Conservation (phyloP, 2,888 invertebrate genomes). For the Axea sp. region DNA sequence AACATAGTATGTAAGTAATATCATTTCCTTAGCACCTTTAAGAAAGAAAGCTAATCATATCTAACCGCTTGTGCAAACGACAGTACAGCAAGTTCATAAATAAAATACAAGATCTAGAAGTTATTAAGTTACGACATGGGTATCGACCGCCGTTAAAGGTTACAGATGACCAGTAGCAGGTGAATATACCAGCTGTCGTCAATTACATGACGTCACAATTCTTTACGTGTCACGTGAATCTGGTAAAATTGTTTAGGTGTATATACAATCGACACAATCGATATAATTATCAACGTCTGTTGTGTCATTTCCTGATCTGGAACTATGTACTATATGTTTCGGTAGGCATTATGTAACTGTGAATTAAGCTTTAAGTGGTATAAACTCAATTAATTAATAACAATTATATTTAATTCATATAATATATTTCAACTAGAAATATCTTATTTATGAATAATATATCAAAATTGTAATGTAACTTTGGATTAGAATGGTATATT, state of each 20-base stretch:
- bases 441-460: too few species aligned
- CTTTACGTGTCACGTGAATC: constrained; percentile 59
- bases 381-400: too few species aligned
- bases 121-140: constrained; percentile 67
- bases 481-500: too few species aligned
- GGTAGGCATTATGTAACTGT: constrained; percentile 3
- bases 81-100: constrained; percentile 62
- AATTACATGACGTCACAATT: constrained; percentile 62
- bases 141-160: constrained; percentile 71
- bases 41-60: constrained; percentile 53
- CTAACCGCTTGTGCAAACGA: constrained; percentile 54
- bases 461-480: too few species aligned
- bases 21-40: constrained; percentile 40
- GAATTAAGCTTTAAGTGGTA: too few species aligned
- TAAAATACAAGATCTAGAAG: constrained; percentile 69
- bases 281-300: constrained; percentile 56
- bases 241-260: constrained; percentile 58
- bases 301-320: constrained; percentile 59
- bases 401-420: too few species aligned
- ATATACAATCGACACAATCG: constrained; percentile 54
- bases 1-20: constrained; percentile 5
- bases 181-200: constrained; percentile 70
- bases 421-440: too few species aligned
- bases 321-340: constrained; percentile 37
- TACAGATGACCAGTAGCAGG: constrained; percentile 68